Percentiles rank a stretch among this genome's conserved stretches.
Conservation (phyloP, 1,140 invertebrate genomes). For the Drosophila ironensis region DNA sequence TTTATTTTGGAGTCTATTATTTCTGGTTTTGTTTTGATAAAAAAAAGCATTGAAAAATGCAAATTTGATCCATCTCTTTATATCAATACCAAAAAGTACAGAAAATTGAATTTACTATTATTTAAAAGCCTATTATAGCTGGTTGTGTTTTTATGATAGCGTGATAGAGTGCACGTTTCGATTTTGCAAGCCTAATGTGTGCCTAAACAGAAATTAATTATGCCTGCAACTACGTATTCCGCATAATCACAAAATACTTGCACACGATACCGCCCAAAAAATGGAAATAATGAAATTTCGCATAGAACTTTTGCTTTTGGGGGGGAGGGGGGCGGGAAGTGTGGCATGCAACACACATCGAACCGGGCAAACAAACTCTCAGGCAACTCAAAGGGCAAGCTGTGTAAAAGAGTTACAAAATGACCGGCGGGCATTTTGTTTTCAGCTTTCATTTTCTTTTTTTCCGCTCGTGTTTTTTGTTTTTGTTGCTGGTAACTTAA, state of each 20-base stretch:
- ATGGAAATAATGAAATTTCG: slow-evolving; percentile 67
- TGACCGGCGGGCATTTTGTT: slow-evolving; percentile 55
- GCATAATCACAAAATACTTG: background rate
- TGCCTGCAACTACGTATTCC: slow-evolving; percentile 20
- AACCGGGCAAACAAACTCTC: slow-evolving; percentile 29
- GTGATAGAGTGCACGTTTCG: no score
- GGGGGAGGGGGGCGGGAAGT: slow-evolving; percentile 6
- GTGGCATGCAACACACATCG: slow-evolving; percentile 46
- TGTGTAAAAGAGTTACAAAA: slow-evolving; percentile 47
- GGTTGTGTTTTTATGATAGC: no score
- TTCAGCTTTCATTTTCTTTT: slow-evolving; percentile 40
- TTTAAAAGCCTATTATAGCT: no score
- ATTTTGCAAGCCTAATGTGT: slow-evolving; percentile 33
- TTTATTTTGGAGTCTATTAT: no score
- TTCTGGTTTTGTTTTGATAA: no score
- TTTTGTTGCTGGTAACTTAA: slow-evolving; percentile 40
- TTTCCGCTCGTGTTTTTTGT: slow-evolving; percentile 18
- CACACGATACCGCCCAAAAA: no score
- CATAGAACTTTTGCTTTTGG: slow-evolving; percentile 65
- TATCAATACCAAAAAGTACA: no score
- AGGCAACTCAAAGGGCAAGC: background rate
- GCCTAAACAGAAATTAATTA: slow-evolving; percentile 65
- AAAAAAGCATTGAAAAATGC: no score
- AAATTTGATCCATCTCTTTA: no score
- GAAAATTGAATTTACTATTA: no score